Evolutionary conservation across 1,140 invertebrate genomes (phyloP).

Genomic region (Drosophila carrolli): DNA sequence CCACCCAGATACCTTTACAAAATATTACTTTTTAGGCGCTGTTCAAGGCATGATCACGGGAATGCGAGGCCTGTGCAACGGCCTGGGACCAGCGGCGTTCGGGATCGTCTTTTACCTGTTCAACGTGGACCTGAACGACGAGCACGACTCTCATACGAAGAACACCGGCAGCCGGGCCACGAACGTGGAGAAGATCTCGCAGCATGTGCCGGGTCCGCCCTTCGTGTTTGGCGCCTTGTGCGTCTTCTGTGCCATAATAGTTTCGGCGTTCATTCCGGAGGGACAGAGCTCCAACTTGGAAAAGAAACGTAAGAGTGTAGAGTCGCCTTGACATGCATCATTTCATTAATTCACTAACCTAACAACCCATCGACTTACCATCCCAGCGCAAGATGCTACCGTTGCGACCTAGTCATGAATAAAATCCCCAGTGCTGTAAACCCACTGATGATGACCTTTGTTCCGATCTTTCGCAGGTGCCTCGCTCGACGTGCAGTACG

Average conservation of each 20-base stretch:
- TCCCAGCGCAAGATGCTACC: conserved; percentile 5
- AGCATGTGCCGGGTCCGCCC: conserved; percentile 98
- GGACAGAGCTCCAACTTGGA: conserved; percentile 86
- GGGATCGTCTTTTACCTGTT: conserved; percentile 99
- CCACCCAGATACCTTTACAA: not conserved
- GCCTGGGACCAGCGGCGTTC: conserved; percentile 97
- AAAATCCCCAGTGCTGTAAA: not conserved
- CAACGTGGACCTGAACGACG: conserved; percentile 97
- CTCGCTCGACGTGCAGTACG: conserved; percentile 91
- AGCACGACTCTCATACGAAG: conserved; percentile 79
- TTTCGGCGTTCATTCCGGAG: conserved; percentile 96
- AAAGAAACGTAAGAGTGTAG: conserved; percentile 77
- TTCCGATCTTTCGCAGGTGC: conserved; percentile 85
- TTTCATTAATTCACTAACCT: no score
- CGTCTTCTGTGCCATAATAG: conserved; percentile 96
- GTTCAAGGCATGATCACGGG: conserved; percentile 99
- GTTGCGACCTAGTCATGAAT: conserved; percentile 7
- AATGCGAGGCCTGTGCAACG: conserved; percentile 96
- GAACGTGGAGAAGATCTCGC: conserved; percentile 82
- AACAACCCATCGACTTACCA: conserved; percentile 1
- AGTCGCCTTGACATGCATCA: not conserved
- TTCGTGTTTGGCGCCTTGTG: conserved; percentile 99
- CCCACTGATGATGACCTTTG: not conserved
- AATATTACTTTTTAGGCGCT: conserved; percentile 87
- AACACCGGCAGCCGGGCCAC: conserved; percentile 46